phyloP scores from a whole-genome alignment of 2,888 invertebrate genomes.

The Tipula lateralis region DNA sequence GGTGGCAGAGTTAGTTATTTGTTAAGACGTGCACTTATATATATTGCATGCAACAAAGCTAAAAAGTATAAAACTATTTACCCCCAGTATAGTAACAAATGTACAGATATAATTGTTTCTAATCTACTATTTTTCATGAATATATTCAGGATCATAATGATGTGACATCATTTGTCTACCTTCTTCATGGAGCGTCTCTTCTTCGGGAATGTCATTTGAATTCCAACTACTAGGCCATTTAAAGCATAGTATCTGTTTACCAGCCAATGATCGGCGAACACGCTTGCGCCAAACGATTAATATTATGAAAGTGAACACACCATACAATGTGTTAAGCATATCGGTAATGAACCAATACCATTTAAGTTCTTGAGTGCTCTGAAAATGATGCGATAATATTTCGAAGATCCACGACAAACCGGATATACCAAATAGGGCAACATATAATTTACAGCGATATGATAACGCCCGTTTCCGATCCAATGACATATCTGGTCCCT shows the following conservation, averaged over 20 bases:
- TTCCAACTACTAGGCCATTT: conserved; percentile 46
- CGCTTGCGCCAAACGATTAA: conserved; percentile 56
- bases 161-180: conserved; percentile 27
- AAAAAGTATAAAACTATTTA: conserved; percentile 15
- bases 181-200: conserved; percentile 33
- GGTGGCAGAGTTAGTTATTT: neutral
- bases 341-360: conserved; percentile 55
- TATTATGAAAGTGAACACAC: conserved; percentile 57
- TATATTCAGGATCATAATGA: neutral
- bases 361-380: neutral
- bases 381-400: conserved; percentile 50
- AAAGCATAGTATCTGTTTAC: conserved; percentile 43
- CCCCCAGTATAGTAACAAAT: neutral
- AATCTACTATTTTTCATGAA: conserved; percentile 19
- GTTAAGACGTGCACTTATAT: neutral
- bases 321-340: conserved; percentile 57
- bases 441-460: conserved; percentile 58
- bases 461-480: conserved; percentile 38
- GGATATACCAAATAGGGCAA: conserved; percentile 64
- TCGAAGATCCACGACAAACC: conserved; percentile 70
- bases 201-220: conserved; percentile 44
- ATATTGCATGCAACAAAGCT: neutral
- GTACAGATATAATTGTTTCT: neutral
- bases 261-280: conserved; percentile 52
- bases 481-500: conserved; percentile 52